Conservation (phyloP, 2,888 invertebrate species). For the Autographa gamma region DNA sequence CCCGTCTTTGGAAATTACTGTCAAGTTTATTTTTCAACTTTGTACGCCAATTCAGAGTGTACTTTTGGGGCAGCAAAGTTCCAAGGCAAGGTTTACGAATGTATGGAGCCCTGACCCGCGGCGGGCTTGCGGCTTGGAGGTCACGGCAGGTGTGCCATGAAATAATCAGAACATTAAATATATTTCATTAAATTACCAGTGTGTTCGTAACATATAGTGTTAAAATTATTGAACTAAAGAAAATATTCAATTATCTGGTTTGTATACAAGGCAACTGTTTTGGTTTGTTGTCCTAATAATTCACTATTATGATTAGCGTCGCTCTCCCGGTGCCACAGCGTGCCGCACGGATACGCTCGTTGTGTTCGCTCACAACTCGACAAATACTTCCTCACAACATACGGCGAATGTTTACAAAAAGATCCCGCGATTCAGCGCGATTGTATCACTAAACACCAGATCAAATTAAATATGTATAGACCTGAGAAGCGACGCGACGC, state of each 20-base stretch:
- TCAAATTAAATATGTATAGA: slow-evolving; percentile 59
- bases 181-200: neutral
- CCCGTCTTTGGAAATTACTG: slow-evolving; percentile 35
- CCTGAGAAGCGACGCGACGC: slow-evolving; percentile 31
- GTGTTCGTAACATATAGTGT: no score
- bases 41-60: slow-evolving; percentile 15
- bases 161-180: neutral
- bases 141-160: neutral
- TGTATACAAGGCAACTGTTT: no score
- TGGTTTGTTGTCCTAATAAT: neutral
- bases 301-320: neutral
- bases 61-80: slow-evolving; percentile 13
- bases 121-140: neutral
- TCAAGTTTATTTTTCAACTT: slow-evolving; percentile 47
- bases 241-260: no score
- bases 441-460: slow-evolving; percentile 13
- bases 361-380: neutral
- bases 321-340: neutral
- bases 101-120: neutral
- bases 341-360: neutral
- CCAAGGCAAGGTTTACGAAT: neutral
- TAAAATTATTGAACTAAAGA: no score
- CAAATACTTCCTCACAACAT: slow-evolving; percentile 3
- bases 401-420: slow-evolving; percentile 10
- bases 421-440: neutral